Base-by-base conservation (phyloP, 2,888 invertebrate species). In the Cosmorhoe ocellata region DNA sequence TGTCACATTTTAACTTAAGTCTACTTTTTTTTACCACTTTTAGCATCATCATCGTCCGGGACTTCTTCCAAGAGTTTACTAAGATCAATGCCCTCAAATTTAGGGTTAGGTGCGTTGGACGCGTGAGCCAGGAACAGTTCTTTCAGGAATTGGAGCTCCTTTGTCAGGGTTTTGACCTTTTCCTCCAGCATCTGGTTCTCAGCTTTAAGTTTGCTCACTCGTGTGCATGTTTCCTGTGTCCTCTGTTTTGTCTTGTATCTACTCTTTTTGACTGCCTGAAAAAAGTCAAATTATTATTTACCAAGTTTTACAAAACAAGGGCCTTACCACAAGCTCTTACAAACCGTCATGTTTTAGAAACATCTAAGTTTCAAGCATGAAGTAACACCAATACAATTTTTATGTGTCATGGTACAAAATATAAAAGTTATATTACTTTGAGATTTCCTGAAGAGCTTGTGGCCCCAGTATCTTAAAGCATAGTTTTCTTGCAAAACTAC, bases 41-140 rank as follows among this genome's bases (percentile, higher is more conserved):
- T 66, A 49, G 76, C 79, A 2, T 90, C 18, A 3, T 1, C 24
- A 5, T 24, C 88, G 43, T 90, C 88, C 1, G 83, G 84, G 32
- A 91, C 84, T 62, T 92, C 93, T 62, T 88, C 89, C 22, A 93
- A 65, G 0, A 93, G 76, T 65, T 92, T 91, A 33, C 92, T 85
- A 33, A 93, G 74, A 70, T 93, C 91, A 10, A 92, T 76, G 0
- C 91, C 91, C 27, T 91, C 90, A 66, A 92, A 91, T 66, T 93
- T 92, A 0, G 87, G 69, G 43, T 84, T 87, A 6, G 84, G 83
- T 52, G 87, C 79, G 51, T 91, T 93, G 66, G 95, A 94, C 28
- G 96, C 95, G 74, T 96, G 95, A 3, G 95, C 95, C 58, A 96
- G 80, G 70, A 96, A 95, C 45, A 96, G 82, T 71, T 96, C 95